A percentile compares a stretch with the other conserved stretches of the same genome.
Conservation (phyloP, 2,113 vertebrate species). For the Corydoras maculifer region DNA sequence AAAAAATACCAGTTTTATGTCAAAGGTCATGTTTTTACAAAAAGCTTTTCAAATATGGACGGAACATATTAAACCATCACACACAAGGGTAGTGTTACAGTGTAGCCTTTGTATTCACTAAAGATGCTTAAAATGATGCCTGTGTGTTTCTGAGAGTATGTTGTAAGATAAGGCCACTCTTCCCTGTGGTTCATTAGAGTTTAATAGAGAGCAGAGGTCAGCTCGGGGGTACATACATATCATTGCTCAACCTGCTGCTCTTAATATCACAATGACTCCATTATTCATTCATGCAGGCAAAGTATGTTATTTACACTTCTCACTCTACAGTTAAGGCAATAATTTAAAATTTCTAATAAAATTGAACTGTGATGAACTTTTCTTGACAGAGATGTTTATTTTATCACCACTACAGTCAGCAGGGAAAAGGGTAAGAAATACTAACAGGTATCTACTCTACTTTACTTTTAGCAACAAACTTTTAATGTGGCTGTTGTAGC, state of each 20-base stretch:
- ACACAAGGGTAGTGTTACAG: neutral
- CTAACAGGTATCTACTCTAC: no score
- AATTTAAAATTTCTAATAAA: no score
- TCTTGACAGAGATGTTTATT: no score
- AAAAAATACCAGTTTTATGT: no score
- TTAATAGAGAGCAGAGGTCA: conserved; percentile 48
- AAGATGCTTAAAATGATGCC: conserved; percentile 3
- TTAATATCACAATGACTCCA: conserved; percentile 40
- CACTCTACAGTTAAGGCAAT: neutral
- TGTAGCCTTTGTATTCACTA: neutral
- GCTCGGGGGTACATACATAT: conserved; percentile 22
- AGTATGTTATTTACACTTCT: conserved; percentile 5
- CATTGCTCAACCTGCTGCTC: conserved; percentile 10
- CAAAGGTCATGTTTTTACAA: no score
- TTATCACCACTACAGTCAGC: no score
- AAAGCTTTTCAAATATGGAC: no score
- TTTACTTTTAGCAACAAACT: no score
- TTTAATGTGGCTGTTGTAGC: no score
- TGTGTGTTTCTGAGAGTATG: conserved; percentile 10
- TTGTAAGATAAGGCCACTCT: conserved; percentile 39
- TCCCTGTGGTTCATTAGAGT: conserved; percentile 44
- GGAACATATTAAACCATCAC: conserved; percentile 4
- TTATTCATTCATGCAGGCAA: conserved; percentile 40
- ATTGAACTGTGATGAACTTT: no score
- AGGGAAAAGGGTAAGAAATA: no score